Evolutionary conservation across 2,113 vertebrate genomes (phyloP).

Genomic region (Suricata suricatta): DNA sequence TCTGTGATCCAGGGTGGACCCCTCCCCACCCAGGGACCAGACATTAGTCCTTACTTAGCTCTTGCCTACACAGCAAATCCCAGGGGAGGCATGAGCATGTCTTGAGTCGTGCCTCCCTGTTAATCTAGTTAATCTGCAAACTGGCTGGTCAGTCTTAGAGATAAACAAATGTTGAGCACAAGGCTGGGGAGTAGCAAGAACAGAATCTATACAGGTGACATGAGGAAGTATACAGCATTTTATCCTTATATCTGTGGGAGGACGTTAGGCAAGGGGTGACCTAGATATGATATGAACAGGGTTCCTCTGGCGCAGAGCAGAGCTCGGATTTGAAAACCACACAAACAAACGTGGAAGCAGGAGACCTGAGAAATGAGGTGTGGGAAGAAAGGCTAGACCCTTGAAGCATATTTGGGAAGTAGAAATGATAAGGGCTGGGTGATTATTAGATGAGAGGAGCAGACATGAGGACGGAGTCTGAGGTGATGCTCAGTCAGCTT

Average conservation of each 20-base stretch:
- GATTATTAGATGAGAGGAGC: background rate
- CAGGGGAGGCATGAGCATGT: background rate
- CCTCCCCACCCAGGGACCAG: background rate
- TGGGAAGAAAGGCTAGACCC: background rate
- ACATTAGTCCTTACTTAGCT: background rate
- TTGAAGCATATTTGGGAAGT: background rate
- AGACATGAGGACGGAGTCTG: background rate
- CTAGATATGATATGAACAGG: background rate
- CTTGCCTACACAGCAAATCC: background rate
- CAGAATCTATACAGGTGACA: background rate
- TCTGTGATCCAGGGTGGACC: background rate
- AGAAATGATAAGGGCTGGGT: background rate
- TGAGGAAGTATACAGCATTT: background rate
- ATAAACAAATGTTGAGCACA: background rate
- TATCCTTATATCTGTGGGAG: background rate
- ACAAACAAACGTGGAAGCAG: background rate
- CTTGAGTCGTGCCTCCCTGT: background rate
- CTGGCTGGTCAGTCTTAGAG: background rate
- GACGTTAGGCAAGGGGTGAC: background rate
- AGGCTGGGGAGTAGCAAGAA: background rate
- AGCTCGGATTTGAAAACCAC: background rate
- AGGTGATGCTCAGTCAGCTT: background rate
- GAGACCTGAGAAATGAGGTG: background rate
- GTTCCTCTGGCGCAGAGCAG: background rate
- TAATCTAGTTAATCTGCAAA: background rate